Evolutionary conservation across 2,888 invertebrate species (phyloP), one percentile per base, ranked within the genome.

Genomic region (Geotrupes spiniger): DNA sequence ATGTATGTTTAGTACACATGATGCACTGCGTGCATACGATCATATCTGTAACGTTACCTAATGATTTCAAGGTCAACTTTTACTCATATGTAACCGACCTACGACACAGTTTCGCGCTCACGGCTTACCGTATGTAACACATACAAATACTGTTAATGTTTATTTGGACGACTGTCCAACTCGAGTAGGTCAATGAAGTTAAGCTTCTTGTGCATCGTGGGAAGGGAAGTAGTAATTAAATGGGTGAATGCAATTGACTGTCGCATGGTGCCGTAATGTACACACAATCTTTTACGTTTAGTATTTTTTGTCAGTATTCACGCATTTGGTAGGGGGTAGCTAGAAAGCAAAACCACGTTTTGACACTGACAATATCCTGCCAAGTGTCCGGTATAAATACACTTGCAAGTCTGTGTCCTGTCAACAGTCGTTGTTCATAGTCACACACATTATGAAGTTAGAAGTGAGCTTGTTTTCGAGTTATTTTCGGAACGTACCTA

Each of bases 321-420:
- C 43, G 15, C 42, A 21, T 25, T 26, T 9, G 26, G 38, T 15
- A 40, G 50, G 21, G 49, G 41, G 36, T 44, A 44, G 49, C 41
- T 50, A 50, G 49, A 50, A 50, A 50, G 49, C 49, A 44, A 42
- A 16, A 12, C 14, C 15, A 33, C 33, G 33, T 29, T 45, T 50
- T 50, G 49, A 42, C 45, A 50, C 25, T 10, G 39, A 46, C 26
- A 11, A 46, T 41, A 46, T 46, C 46, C 46, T 46, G 46, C 46
- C 46, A 46, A 33, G 12, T 42, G 31, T 42, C 29, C 15, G 25
- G 17, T 50, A 50, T 50, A 50, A 50, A 50, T 50, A 50, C 49
- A 42, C 40, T 15, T 45, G 42, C 31, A 15, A 36, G 16, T 12
- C 11, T 17, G 21, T 31, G 12, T 12, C 14, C 42, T 50, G 45